Evolutionary conservation across 2,113 vertebrate species (phyloP).

Genomic region (Cnemophilus loriae): DNA sequence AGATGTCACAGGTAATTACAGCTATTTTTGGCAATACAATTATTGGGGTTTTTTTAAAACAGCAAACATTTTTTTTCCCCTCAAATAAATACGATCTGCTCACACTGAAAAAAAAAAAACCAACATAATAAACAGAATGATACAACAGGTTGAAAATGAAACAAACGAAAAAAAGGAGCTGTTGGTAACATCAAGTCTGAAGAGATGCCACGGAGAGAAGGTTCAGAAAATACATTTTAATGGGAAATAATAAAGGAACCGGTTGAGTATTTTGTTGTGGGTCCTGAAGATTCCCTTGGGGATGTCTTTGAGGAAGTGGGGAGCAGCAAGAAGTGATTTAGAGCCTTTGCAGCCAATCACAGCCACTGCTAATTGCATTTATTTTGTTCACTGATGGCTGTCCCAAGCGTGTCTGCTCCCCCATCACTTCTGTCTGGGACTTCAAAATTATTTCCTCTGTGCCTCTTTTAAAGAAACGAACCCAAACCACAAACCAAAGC

Average conservation of each 20-base stretch:
- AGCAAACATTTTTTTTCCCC: not conserved
- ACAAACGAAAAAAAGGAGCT: not conserved
- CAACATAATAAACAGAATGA: not conserved
- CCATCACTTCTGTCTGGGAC: not conserved
- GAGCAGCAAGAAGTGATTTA: not conserved
- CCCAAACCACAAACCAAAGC: not conserved
- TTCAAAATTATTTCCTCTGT: not conserved
- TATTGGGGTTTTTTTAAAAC: not conserved
- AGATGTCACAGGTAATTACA: slow-evolving; percentile 54
- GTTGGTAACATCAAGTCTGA: not conserved
- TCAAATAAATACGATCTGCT: slow-evolving; percentile 65
- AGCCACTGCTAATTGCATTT: not conserved
- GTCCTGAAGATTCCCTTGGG: not conserved
- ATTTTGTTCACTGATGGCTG: not conserved
- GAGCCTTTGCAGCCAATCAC: not conserved
- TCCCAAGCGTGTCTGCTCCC: not conserved
- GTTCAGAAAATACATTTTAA: not conserved
- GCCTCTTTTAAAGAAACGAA: not conserved
- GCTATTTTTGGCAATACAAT: slow-evolving; percentile 37
- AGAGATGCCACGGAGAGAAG: not conserved
- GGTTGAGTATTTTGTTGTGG: not conserved
- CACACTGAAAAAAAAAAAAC: not conserved
- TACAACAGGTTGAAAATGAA: not conserved
- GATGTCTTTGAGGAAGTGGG: not conserved
- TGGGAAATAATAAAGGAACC: not conserved